These are phyloP conservation scores for Passerina amoena DNA, from an alignment of 2,113 vertebrate genomes.

Conservation along the genomic window DNA sequence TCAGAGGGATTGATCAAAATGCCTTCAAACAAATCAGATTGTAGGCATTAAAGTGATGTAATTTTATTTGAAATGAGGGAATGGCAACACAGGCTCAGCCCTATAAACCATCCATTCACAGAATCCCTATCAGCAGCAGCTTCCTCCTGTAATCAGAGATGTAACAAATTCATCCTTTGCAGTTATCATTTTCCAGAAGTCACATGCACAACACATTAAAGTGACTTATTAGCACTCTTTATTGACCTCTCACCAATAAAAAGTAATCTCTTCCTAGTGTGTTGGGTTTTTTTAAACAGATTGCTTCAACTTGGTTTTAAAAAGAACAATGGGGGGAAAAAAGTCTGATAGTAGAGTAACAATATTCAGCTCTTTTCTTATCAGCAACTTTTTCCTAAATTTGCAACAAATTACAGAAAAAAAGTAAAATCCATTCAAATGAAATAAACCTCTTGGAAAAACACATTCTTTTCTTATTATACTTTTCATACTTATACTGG, in stretches of 20 bases:
- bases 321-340: not conserved
- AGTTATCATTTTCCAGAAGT: not conserved
- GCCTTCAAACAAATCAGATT: not conserved
- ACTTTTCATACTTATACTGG: not conserved
- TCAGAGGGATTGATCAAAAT: constrained; percentile 1
- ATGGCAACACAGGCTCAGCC: not conserved
- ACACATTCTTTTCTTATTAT: not conserved
- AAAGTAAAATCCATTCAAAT: not conserved
- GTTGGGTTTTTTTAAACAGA: not conserved
- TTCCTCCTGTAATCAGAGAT: not conserved
- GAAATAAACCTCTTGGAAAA: not conserved
- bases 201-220: not conserved
- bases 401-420: not conserved
- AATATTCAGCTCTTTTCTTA: not conserved
- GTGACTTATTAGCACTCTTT: not conserved
- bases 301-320: not conserved
- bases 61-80: not conserved
- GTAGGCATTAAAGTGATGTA: not conserved
- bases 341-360: not conserved
- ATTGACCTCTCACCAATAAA: not conserved
- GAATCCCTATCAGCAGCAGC: not conserved
- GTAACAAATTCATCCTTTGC: not conserved
- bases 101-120: not conserved
- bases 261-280: not conserved
- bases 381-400: not conserved